Base-by-base conservation (phyloP, 2,797 vertebrate species). In the Hyperoplus lanceolatus region DNA sequence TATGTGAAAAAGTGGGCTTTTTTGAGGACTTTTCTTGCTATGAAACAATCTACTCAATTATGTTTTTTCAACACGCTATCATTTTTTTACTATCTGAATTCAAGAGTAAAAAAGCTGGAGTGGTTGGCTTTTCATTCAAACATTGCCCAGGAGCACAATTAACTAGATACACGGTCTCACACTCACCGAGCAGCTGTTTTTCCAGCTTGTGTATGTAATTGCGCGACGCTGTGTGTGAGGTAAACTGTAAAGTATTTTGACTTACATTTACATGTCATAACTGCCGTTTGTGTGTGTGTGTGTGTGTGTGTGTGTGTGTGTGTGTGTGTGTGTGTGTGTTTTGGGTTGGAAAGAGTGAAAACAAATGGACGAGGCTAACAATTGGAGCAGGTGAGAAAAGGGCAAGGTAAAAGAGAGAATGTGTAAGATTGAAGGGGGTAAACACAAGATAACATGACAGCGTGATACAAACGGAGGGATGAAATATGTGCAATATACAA, bases 231-330 rank as follows among this genome's bases (percentile, higher is more conserved):
- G 73, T 81, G 79, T 79, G 86, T 73, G 80, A 80, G 67, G 86
- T 77, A 86, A 90, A 84, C 87, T 89, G 78, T 66, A 75, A 29
- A 86, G 57, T 73, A 70, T 80, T 80, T 65, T 66, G 53, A 85
- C 76, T 74, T 21, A 8, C 42, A 78, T 86, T 81, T 73, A 64
- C 76, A 74, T 75, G 39, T 38, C 46, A 38, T 51, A 57, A 53
- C 60, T 45, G 42, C 58, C 57, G 21, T 51, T 39, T 70, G 15
- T 51, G 49, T 13, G 18, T 41, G 48, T 64, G 38, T 57, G 13
- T 13, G 42, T n/a, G 54, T 9, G 57, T 29, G 42, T 41, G 39
- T 51, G 61, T 55, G 53, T 59, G 29, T 29, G 29, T 29, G 29
- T 29, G 29, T 29, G 29, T 29, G 29, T 29, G 29, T 29, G 29